A percentile compares a stretch with the other conserved stretches of the same genome.
These are phyloP conservation scores for Cryptops parisi DNA, from an alignment of 2,888 invertebrate species.

Conservation along the genomic window DNA sequence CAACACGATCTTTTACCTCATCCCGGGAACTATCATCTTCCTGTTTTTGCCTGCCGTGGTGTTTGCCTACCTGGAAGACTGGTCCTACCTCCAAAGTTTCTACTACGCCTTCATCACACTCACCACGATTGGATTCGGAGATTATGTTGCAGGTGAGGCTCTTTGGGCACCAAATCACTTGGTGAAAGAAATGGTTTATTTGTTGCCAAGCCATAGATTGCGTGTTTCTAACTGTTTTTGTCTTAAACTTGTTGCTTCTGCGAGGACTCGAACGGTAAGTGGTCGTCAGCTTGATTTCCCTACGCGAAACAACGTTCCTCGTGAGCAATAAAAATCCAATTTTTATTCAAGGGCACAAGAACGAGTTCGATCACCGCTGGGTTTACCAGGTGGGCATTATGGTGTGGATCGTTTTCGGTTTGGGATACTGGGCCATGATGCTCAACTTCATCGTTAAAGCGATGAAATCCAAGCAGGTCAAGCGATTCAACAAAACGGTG, in stretches of 20 bases:
- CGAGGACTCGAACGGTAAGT: too few species aligned
- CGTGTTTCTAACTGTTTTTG: too few species aligned
- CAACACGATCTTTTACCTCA: conserved; percentile 65
- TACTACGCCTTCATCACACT: conserved; percentile 54
- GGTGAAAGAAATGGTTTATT: neutral
- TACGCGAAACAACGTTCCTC: too few species aligned
- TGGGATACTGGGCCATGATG: conserved; percentile 75
- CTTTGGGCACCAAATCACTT: neutral
- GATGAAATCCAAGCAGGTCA: conserved; percentile 18
- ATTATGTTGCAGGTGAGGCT: conserved; percentile 62
- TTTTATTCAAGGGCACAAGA: conserved; percentile 1
- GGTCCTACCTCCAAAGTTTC: conserved; percentile 68
- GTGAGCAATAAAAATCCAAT: too few species aligned
- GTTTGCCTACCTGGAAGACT: conserved; percentile 68
- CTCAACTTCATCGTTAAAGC: conserved; percentile 26
- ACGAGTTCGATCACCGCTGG: conserved; percentile 22
- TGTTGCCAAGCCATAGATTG: neutral
- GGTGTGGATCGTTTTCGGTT: conserved; percentile 78
- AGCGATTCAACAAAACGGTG: conserved; percentile 17
- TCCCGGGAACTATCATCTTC: conserved; percentile 77
- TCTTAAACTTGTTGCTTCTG: too few species aligned
- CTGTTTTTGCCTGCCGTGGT: conserved; percentile 71
- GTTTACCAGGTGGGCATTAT: conserved; percentile 68
- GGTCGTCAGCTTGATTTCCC: too few species aligned
- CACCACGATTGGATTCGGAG: conserved; percentile 69